Base-by-base conservation (phyloP, 2,113 vertebrate species). In the Heloderma charlesbogerti region DNA sequence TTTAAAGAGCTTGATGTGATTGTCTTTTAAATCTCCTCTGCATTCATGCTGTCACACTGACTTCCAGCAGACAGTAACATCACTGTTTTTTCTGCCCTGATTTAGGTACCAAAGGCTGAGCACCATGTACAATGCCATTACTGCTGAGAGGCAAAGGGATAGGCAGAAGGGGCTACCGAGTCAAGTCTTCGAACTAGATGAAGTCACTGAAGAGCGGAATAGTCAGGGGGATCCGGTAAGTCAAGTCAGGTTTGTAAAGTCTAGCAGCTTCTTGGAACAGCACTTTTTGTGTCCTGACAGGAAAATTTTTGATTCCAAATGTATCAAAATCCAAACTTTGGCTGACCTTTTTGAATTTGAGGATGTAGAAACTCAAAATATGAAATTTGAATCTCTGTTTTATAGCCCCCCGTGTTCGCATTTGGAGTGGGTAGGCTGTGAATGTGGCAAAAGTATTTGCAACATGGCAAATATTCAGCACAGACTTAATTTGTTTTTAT, bases 171-270 rank as follows among this genome's bases (percentile, higher is more conserved):
- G 97, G 1, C 97, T 99, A 72, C 75, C 96, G 88, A 98, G 97
- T 94, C 98, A 99, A 95, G 97, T 98, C 89, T 99, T 98, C 88
- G 98, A 99, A 91, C 96, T 98, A 96, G 98, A 99, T 0, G 96
- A 97, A 84, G 95, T 94, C 1, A 96, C 92, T 1, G 98, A 99
- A 15, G 98, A 99, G 72, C 97, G 96, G 97, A 98, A 98, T 95
- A 95, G 93, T 29, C 88, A 1, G 1, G 12, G 69, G 31, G 74
- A 71, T 7, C 6, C 18, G 16, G 84, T 90, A 90, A 71, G 89
- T 86, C 74, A 25, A 66, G 25, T 79, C 20, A 48, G 80, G 27
- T 40, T 57, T 34, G 12, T 60, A 18, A 20, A 60, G 16, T 40
- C 45, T 77, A n/a, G 34, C 29, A 27, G 25, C 29, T 31, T 84